Conservation (phyloP, 1,140 invertebrate genomes). For the Micrasema minimum region DNA sequence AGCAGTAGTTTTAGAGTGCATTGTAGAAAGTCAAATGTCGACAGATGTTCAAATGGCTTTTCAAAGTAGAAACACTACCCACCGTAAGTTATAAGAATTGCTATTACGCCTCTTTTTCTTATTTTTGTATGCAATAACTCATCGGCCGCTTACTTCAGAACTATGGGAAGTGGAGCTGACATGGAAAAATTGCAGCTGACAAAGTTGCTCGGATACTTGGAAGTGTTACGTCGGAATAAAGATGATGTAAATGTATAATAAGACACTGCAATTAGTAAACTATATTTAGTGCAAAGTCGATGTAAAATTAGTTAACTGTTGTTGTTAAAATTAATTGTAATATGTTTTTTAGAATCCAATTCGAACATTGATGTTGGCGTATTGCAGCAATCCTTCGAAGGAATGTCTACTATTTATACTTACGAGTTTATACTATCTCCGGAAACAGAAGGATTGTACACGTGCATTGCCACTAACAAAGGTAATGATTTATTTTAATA, state of each 20-base stretch:
- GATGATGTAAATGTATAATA: no score
- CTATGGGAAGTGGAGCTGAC: no score
- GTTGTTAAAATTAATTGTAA: no score
- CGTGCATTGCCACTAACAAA: constrained; percentile 58
- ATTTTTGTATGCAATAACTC: no score
- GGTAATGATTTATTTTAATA: constrained; percentile 53
- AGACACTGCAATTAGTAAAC: no score
- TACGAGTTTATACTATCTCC: constrained; percentile 30
- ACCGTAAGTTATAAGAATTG: constrained; percentile 15
- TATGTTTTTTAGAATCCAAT: not conserved
- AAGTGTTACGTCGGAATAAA: no score
- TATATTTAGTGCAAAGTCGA: no score
- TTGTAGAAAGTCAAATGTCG: constrained; percentile 56
- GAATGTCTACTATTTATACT: constrained; percentile 25
- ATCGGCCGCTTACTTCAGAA: no score
- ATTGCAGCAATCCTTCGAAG: constrained; percentile 6
- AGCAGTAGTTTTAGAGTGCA: constrained; percentile 56
- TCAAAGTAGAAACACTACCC: constrained; percentile 4
- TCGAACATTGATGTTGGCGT: constrained; percentile 22
- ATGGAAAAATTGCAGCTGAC: no score
- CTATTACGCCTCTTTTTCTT: no score
- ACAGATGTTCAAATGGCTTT: constrained; percentile 43
- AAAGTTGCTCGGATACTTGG: no score
- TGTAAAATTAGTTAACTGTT: no score
- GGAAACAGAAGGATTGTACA: constrained; percentile 55